Evolutionary conservation across 2,888 invertebrate genomes (phyloP).

Genomic region (Carcina quercana): DNA sequence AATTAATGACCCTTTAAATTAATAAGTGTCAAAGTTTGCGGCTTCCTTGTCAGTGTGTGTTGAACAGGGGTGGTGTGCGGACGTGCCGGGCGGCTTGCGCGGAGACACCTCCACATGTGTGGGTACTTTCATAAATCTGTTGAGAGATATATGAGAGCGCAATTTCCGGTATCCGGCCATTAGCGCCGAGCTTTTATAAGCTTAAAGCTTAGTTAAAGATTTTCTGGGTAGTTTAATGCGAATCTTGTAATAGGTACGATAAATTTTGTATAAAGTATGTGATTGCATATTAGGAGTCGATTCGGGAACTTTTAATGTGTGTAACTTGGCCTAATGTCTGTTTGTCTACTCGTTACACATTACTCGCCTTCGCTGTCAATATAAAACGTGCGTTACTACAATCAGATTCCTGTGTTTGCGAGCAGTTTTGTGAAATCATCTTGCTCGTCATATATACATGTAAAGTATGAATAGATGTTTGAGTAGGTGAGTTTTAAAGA

Average conservation of each 20-base stretch:
- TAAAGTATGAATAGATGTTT: too few species aligned
- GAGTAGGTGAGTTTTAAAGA: too few species aligned
- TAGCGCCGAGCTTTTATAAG: conserved; percentile 81
- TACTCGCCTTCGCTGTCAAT: conserved; percentile 5
- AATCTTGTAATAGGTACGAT: conserved; percentile 75
- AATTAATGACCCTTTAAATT: conserved; percentile 66
- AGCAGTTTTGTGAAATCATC: background rate
- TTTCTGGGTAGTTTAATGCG: conserved; percentile 75
- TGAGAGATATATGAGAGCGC: conserved; percentile 92
- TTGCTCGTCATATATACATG: too few species aligned
- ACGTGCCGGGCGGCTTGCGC: conserved; percentile 33
- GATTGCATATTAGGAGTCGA: conserved; percentile 73
- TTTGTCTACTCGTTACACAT: conserved; percentile 30
- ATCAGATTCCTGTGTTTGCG: too few species aligned
- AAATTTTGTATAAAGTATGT: conserved; percentile 74
- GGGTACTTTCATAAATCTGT: conserved; percentile 93
- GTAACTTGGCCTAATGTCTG: conserved; percentile 69
- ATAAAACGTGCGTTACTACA: conserved; percentile 15
- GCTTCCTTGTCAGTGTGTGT: conserved; percentile 28
- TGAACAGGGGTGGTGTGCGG: conserved; percentile 24
- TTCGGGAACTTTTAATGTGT: conserved; percentile 71
- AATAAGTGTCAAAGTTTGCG: conserved; percentile 66
- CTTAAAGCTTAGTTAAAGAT: conserved; percentile 76
- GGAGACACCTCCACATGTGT: conserved; percentile 72
- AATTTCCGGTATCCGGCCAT: conserved; percentile 94